These are phyloP conservation scores for Upupa epops DNA, from an alignment of 2,113 vertebrate genomes.

Conservation along the genomic window DNA sequence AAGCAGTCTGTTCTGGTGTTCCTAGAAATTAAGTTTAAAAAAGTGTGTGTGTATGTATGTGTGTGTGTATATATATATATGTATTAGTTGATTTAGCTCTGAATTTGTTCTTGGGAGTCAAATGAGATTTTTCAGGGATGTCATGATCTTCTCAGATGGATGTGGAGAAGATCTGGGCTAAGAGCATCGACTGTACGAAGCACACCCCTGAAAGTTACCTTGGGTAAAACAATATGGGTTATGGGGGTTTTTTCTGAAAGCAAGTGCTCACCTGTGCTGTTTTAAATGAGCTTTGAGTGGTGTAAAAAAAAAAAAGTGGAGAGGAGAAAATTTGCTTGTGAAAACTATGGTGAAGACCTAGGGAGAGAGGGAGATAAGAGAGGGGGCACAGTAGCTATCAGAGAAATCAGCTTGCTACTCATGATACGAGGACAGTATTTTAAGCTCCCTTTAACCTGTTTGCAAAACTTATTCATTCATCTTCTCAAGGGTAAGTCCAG, in stretches of 20 bases:
- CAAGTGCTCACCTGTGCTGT: background rate
- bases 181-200: background rate
- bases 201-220: background rate
- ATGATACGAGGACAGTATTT: background rate
- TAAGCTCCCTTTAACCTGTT: background rate
- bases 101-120: background rate
- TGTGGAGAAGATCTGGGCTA: background rate
- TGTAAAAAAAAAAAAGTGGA: background rate
- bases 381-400: background rate
- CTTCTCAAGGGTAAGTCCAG: background rate
- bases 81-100: background rate
- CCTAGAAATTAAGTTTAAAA: background rate
- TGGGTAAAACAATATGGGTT: background rate
- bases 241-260: background rate
- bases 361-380: background rate
- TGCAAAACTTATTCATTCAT: background rate
- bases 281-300: background rate
- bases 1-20: background rate
- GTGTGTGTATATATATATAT: no score
- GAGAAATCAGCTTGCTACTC: background rate
- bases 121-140: background rate
- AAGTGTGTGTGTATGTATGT: no score
- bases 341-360: background rate
- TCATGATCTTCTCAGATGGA: background rate
- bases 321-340: background rate